These are phyloP conservation scores for Nanger granti DNA, from an alignment of 2,113 vertebrate genomes.

Conservation along the genomic window DNA sequence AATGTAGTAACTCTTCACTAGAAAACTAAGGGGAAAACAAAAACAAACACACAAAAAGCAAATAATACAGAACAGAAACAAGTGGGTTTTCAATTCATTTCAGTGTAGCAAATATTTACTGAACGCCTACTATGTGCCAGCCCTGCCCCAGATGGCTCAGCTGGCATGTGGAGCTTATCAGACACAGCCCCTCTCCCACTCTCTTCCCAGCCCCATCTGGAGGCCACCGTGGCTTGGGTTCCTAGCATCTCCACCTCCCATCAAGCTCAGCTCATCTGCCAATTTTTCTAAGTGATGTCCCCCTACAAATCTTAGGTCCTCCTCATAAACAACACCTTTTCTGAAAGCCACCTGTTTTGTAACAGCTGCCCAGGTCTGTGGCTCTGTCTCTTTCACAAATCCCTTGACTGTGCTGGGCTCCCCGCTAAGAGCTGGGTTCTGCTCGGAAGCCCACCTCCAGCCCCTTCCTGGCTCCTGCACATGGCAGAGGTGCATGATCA, in stretches of 20 bases:
- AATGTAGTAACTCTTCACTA: not conserved
- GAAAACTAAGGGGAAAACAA: not conserved
- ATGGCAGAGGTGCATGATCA: not conserved
- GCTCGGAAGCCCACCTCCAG: not conserved
- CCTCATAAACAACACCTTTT: not conserved
- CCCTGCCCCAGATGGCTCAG: conserved; percentile 23
- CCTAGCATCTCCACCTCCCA: not conserved
- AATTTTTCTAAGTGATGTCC: not conserved
- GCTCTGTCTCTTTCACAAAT: not conserved
- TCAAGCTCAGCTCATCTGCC: not conserved
- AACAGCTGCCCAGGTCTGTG: not conserved
- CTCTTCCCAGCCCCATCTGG: conserved; percentile 29
- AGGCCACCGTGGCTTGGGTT: not conserved
- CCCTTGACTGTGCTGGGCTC: not conserved
- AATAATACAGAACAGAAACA: not conserved
- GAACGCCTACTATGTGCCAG: conserved; percentile 48
- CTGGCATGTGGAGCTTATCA: not conserved
- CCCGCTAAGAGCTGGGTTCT: not conserved
- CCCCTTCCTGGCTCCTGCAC: not conserved
- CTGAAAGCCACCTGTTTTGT: not conserved
- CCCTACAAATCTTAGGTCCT: not conserved
- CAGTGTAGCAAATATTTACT: conserved; percentile 39
- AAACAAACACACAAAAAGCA: conserved; percentile 42
- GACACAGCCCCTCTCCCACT: not conserved
- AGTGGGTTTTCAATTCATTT: not conserved